phyloP scores from a whole-genome alignment of 2,797 vertebrate genomes.

The Chromis chromis region DNA sequence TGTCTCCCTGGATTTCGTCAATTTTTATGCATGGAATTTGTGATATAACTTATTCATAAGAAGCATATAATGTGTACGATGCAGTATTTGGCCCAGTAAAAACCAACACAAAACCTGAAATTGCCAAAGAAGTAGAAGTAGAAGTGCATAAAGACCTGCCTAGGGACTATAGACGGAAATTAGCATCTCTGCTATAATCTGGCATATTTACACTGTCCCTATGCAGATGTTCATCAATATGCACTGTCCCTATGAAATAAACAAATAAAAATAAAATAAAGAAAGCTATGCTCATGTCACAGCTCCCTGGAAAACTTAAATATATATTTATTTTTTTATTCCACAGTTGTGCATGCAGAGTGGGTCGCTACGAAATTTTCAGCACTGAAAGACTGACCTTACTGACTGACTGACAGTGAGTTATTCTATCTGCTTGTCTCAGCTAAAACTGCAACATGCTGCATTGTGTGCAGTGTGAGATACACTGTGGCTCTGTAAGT shows the following conservation, averaged over 20 bases:
- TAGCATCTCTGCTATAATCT: too few species aligned
- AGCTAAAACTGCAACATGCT: conserved; percentile 64
- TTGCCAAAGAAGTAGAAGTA: background rate
- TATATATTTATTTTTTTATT: conserved; percentile 3
- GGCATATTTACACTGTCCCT: too few species aligned
- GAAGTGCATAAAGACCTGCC: too few species aligned
- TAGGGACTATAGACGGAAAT: too few species aligned
- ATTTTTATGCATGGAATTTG: background rate
- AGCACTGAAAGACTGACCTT: conserved; percentile 43
- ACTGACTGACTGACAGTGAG: conserved; percentile 64
- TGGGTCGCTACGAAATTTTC: conserved; percentile 19
- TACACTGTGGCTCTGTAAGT: conserved; percentile 4
- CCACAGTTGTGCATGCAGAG: conserved; percentile 23
- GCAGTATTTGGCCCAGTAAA: background rate
- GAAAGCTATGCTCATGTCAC: background rate
- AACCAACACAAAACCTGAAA: background rate
- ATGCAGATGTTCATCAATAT: too few species aligned
- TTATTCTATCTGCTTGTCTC: conserved; percentile 70
- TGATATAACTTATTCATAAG: background rate
- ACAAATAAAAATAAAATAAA: too few species aligned
- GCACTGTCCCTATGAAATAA: too few species aligned
- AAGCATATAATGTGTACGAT: background rate
- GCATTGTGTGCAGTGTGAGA: conserved; percentile 47
- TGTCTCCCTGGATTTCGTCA: background rate
- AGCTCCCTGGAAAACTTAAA: conserved; percentile 22